A percentile compares a stretch with the other conserved stretches of the same genome.
Conservation (phyloP, 2,113 vertebrate species). For the Peromyscus polionotus region DNA sequence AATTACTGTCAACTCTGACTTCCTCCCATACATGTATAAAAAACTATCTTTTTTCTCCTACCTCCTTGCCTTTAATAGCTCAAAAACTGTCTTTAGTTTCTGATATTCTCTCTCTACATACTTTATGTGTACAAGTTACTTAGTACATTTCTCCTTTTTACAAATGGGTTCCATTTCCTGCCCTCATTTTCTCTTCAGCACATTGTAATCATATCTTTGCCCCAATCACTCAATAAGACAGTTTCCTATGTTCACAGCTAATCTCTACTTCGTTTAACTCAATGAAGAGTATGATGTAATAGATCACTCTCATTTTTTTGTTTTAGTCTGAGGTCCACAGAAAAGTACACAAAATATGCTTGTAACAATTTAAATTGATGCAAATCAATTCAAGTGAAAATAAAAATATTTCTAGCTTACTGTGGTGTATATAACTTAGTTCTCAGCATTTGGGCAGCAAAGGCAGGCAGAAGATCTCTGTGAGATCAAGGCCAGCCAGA, state of each 20-base stretch:
- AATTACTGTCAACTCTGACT: background rate
- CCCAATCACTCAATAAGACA: background rate
- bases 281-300: background rate
- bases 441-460: background rate
- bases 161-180: background rate
- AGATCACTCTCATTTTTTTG: background rate
- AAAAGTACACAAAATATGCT: background rate
- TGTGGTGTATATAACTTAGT: background rate
- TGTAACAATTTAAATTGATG: conserved; percentile 6
- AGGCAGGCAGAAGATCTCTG: background rate
- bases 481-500: background rate
- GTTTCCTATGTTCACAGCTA: background rate
- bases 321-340: conserved; percentile 42
- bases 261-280: background rate
- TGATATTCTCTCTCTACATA: background rate
- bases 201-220: background rate
- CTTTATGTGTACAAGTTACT: conserved; percentile 5
- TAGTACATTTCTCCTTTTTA: background rate
- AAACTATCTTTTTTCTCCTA: background rate
- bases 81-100: conserved; percentile 17
- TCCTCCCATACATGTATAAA: background rate
- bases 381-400: background rate
- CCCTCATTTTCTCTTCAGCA: background rate
- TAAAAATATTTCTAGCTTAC: background rate
- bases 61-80: background rate